Conservation (phyloP, 1,140 invertebrate species). For the Diachasmimorpha longicaudata region DNA sequence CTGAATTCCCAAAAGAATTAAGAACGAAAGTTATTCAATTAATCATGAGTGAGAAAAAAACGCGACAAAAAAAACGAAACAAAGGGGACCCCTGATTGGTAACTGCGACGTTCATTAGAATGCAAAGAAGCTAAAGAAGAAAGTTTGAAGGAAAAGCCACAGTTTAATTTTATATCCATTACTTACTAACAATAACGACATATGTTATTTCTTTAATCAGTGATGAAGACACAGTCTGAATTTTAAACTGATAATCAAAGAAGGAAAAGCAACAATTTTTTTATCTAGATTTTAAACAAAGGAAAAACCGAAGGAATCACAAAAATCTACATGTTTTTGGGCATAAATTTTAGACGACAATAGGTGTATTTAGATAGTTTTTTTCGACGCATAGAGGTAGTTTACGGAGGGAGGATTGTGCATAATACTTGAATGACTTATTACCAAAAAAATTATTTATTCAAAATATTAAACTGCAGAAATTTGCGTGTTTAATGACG, state of each 20-base stretch:
- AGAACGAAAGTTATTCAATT: neutral
- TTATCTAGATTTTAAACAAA: slow-evolving; percentile 39
- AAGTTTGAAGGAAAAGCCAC: neutral
- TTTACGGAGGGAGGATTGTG: slow-evolving; percentile 45
- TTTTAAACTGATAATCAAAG: slow-evolving; percentile 51
- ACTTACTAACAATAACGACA: slow-evolving; percentile 4
- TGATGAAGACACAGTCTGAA: slow-evolving; percentile 41
- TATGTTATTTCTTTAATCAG: slow-evolving; percentile 20
- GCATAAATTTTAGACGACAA: slow-evolving; percentile 38
- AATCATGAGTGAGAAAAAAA: no score
- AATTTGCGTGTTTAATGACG: neutral
- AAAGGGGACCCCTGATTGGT: neutral
- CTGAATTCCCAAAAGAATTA: neutral
- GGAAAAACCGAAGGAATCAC: neutral
- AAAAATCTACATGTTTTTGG: slow-evolving; percentile 37
- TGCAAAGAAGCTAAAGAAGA: neutral
- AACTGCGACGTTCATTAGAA: neutral
- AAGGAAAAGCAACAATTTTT: slow-evolving; percentile 31
- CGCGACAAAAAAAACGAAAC: neutral
- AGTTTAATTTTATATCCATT: slow-evolving; percentile 5
- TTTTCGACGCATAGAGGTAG: slow-evolving; percentile 35
- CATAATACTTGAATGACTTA: slow-evolving; percentile 21
- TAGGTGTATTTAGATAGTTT: slow-evolving; percentile 38
- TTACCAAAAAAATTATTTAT: neutral
- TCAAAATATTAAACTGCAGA: neutral